Base-by-base conservation (phyloP, 2,797 vertebrate species). In the Halcyon leucocephala region DNA sequence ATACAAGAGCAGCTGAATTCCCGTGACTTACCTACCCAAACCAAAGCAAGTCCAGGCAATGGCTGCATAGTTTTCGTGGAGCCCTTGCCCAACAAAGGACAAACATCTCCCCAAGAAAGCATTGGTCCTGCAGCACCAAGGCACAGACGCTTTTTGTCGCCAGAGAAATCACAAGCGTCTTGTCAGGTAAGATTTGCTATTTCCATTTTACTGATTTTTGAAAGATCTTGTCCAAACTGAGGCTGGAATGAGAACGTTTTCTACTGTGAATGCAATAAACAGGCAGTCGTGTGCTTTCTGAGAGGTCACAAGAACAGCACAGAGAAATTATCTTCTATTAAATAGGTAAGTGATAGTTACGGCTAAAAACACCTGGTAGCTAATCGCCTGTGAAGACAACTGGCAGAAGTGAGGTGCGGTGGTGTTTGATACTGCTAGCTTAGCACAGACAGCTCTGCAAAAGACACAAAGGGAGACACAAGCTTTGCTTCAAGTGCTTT, bases 11-110 rank as follows among this genome's bases (percentile, higher is more conserved):
- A 55, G 85, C 93, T 58, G 85, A 96, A 98, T 98, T 98, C 97
- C 97, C 86, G 83, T 33, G 55, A 92, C 89, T 97, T 96, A 95
- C 96, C 94, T 96, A 82, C 88, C 62, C 91, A 95, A 95, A 94
- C 86, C 90, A 46, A 93, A 97, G 97, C 98, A 92, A 98, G 98
- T 96, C 98, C 94, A 95, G 98, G 95, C 98, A 98, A 97, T 71
- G 80, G 96, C 96, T 95, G 81, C 97, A 97, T 98, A 97, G 95
- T 97, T 98, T 97, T 93, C 31, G 83, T 74, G 87, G 88, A 97
- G 93, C 96, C 97, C 91, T 95, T 89, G 66, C 90, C 67, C 92
- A 91, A 62, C 44, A 19, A 65, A 91, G 80, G 89, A 85, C 96
- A 96, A 91, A 87, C 85, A 51, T 86, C 94, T 97, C 90, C 52